These are phyloP conservation scores for Zeus faber DNA, from an alignment of 2,113 vertebrate species.

Conservation along the genomic window DNA sequence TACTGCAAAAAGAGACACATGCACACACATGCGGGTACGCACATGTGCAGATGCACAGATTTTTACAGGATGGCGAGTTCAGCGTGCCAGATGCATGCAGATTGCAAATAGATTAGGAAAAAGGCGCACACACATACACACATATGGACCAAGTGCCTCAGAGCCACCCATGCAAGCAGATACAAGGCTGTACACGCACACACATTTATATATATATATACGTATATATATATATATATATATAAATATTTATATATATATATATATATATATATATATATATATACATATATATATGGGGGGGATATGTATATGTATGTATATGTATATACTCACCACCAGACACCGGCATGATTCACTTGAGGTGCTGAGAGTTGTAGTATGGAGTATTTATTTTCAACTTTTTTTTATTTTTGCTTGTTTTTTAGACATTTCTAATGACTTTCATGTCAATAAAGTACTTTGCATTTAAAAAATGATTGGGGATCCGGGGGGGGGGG, in stretches of 20 bases:
- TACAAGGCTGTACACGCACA: not conserved
- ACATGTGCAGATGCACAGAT: constrained; percentile 19
- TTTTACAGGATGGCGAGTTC: constrained; percentile 41
- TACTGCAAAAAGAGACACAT: too few relatives aligned
- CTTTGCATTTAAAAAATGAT: too few relatives aligned
- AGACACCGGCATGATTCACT: too few relatives aligned
- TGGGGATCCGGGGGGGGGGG: too few relatives aligned
- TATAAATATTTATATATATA: not conserved
- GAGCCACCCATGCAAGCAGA: constrained; percentile 1
- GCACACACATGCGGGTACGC: constrained; percentile 11
- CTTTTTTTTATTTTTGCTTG: too few relatives aligned
- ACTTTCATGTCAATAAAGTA: too few relatives aligned
- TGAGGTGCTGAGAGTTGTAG: too few relatives aligned
- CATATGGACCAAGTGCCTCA: constrained; percentile 16
- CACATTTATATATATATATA: not conserved
- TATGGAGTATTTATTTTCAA: too few relatives aligned
- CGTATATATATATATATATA: not conserved
- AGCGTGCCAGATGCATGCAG: constrained; percentile 26
- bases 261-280: constrained; percentile 5
- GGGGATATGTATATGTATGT: too few relatives aligned
- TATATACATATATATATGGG: constrained; percentile 5
- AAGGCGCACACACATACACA: constrained; percentile 18
- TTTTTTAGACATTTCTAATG: too few relatives aligned
- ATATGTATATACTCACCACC: too few relatives aligned
- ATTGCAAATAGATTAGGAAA: constrained; percentile 10